These are phyloP conservation scores for Hemibagrus wyckioides DNA, from an alignment of 2,113 vertebrate species.

Conservation along the genomic window DNA sequence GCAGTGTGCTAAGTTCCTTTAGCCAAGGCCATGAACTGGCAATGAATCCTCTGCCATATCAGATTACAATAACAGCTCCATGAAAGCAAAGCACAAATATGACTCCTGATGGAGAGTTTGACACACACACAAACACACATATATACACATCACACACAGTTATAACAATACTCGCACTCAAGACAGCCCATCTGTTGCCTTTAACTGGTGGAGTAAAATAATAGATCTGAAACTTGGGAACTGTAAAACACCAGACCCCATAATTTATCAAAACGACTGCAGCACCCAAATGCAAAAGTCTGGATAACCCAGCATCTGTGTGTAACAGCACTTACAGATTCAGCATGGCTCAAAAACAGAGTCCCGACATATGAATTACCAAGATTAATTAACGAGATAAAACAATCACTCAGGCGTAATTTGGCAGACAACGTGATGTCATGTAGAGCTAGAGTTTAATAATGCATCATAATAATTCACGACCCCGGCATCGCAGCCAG, in stretches of 20 bases:
- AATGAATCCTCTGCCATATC: slow-evolving; percentile 45
- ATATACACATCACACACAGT: slow-evolving; percentile 22
- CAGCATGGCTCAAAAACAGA: slow-evolving; percentile 48
- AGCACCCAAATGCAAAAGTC: slow-evolving; percentile 36
- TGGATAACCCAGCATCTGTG: slow-evolving; percentile 50
- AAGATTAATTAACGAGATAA: slow-evolving; percentile 59
- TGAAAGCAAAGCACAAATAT: slow-evolving; percentile 46
- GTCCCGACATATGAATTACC: slow-evolving; percentile 53
- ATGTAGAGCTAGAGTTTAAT: slow-evolving; percentile 54
- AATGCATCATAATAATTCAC: slow-evolving; percentile 63
- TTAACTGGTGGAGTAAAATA: slow-evolving; percentile 42
- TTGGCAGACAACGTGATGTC: slow-evolving; percentile 59
- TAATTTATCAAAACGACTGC: slow-evolving; percentile 47
- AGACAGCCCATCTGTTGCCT: slow-evolving; percentile 42
- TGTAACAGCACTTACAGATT: slow-evolving; percentile 46
- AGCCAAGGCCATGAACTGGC: slow-evolving; percentile 39
- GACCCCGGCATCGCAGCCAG: slow-evolving; percentile 46
- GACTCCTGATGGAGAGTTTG: slow-evolving; percentile 51
- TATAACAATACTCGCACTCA: slow-evolving; percentile 22
- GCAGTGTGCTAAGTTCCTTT: slow-evolving; percentile 54
- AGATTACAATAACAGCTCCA: slow-evolving; percentile 54
- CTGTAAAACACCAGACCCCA: slow-evolving; percentile 47
- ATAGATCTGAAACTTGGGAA: slow-evolving; percentile 40
- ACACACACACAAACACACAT: slow-evolving; percentile 36
- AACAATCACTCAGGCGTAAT: slow-evolving; percentile 57